Evolutionary conservation across 2,888 invertebrate species (phyloP).

Genomic region (Phyllotreta striolata): DNA sequence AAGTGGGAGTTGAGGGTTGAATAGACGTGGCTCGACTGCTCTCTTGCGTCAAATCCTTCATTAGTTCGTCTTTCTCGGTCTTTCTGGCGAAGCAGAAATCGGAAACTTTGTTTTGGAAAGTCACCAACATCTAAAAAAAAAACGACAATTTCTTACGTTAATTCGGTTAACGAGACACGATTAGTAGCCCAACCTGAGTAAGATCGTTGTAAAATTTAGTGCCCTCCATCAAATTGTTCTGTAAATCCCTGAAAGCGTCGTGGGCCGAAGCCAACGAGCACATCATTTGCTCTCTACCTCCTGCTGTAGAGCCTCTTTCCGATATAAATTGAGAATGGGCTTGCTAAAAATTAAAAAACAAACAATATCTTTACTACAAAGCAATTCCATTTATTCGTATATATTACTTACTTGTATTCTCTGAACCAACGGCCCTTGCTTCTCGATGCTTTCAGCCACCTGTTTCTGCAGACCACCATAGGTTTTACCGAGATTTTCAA

Average conservation of each 20-base stretch:
- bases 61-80: slow-evolving; percentile 97
- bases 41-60: slow-evolving; percentile 91
- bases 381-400: not conserved
- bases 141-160: slow-evolving; percentile 16
- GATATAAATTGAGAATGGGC: slow-evolving; percentile 69
- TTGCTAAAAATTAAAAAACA: slow-evolving; percentile 54
- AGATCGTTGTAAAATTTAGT: slow-evolving; percentile 95
- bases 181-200: slow-evolving; percentile 69
- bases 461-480: slow-evolving; percentile 82
- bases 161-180: not conserved
- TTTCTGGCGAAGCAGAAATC: slow-evolving; percentile 99
- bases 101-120: slow-evolving; percentile 96
- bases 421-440: slow-evolving; percentile 74
- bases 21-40: slow-evolving; percentile 71
- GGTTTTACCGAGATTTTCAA: slow-evolving; percentile 75
- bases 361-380: not conserved
- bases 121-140: slow-evolving; percentile 78
- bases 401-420: slow-evolving; percentile 68
- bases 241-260: slow-evolving; percentile 91
- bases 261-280: slow-evolving; percentile 88
- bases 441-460: slow-evolving; percentile 76
- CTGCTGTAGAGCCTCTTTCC: slow-evolving; percentile 71
- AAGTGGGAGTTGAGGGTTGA: slow-evolving; percentile 67
- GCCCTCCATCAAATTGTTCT: slow-evolving; percentile 92
- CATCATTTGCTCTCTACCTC: slow-evolving; percentile 79